phyloP scores from a whole-genome alignment of 2,113 vertebrate genomes.

The Chroicocephalus ridibundus region DNA sequence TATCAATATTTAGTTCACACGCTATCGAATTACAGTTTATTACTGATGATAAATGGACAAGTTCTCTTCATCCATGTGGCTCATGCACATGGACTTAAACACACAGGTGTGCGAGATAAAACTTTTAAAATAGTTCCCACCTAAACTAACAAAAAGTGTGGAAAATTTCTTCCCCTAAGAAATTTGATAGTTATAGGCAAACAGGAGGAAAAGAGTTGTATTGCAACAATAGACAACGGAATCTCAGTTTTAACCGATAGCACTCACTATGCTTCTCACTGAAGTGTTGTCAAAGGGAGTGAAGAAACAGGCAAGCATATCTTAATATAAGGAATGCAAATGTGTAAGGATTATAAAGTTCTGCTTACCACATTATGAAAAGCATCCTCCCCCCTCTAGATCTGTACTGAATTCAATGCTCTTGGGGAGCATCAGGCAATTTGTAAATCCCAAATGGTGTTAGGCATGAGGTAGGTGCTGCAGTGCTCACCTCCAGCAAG shows the following conservation, averaged over 20 bases:
- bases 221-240: background rate
- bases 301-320: background rate
- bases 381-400: background rate
- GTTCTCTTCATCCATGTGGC: background rate
- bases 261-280: background rate
- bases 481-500: background rate
- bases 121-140: background rate
- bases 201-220: background rate
- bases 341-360: background rate
- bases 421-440: conserved; percentile 8
- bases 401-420: background rate
- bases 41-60: background rate
- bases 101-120: background rate
- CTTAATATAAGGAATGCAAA: background rate
- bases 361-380: background rate
- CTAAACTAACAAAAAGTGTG: background rate
- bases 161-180: background rate
- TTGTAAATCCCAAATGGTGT: conserved; percentile 10
- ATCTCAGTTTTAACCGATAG: background rate
- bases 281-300: background rate
- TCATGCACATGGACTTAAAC: background rate
- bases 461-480: background rate
- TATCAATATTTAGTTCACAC: background rate
- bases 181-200: background rate
- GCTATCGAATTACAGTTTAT: background rate